phyloP scores from a whole-genome alignment of 2,888 invertebrate species.

The Oscheius onirici region DNA sequence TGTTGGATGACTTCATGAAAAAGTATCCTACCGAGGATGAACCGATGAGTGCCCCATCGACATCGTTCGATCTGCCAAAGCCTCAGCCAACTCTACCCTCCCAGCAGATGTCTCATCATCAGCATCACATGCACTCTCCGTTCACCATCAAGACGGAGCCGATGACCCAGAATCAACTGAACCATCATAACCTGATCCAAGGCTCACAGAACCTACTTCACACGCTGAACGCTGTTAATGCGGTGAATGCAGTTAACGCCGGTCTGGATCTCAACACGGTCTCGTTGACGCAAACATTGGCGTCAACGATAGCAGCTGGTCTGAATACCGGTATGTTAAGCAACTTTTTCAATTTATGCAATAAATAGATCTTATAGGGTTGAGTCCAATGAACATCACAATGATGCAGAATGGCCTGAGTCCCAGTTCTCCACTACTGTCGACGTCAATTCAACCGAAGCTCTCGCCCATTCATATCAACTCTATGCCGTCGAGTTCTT shows the following conservation, averaged over 20 bases:
- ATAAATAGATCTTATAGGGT: constrained; percentile 29
- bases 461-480: constrained; percentile 40
- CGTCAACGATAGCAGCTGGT: constrained; percentile 50
- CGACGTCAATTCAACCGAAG: constrained; percentile 37
- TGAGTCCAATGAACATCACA: constrained; percentile 48
- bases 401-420: constrained; percentile 48
- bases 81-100: constrained; percentile 22
- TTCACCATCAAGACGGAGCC: neutral
- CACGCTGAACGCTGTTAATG: constrained; percentile 20
- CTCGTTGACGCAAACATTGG: constrained; percentile 44
- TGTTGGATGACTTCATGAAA: constrained; percentile 61
- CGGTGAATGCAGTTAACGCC: constrained; percentile 2
- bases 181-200: constrained; percentile 37
- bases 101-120: constrained; percentile 28
- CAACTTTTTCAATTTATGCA: neutral
- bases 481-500: constrained; percentile 23
- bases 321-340: constrained; percentile 36
- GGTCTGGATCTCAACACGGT: constrained; percentile 19
- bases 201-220: constrained; percentile 38
- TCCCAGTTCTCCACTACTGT: constrained; percentile 50
- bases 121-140: neutral
- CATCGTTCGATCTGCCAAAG: constrained; percentile 37
- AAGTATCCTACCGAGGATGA: constrained; percentile 53
- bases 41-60: constrained; percentile 36
- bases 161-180: neutral